phyloP scores from a whole-genome alignment of 2,113 vertebrate genomes.

The Vombatus ursinus region DNA sequence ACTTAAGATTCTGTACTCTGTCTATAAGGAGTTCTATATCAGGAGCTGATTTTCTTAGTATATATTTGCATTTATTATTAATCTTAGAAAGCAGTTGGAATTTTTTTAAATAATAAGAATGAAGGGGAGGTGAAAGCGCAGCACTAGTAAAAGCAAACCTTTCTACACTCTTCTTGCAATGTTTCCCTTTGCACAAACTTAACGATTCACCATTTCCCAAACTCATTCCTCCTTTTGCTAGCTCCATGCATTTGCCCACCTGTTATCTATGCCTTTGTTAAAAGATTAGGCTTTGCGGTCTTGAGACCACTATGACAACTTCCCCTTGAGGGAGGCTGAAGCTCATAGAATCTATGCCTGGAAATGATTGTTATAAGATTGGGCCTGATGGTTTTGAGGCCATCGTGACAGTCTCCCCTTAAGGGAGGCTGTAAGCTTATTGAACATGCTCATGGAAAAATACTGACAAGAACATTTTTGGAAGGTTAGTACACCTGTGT shows the following conservation, averaged over 20 bases:
- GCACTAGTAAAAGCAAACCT: neutral
- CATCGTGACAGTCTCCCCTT: neutral
- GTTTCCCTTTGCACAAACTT: neutral
- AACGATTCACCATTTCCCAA: neutral
- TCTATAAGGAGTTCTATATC: slow-evolving; percentile 26
- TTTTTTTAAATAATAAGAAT: slow-evolving; percentile 41
- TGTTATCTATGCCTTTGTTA: neutral
- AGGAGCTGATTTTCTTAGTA: slow-evolving; percentile 26
- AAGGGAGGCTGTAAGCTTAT: neutral
- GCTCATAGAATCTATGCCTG: neutral
- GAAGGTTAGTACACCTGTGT: neutral
- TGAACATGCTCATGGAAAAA: neutral
- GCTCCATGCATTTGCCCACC: neutral
- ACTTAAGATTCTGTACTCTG: slow-evolving; percentile 23
- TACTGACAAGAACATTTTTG: neutral
- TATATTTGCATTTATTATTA: slow-evolving; percentile 6
- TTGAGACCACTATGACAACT: neutral
- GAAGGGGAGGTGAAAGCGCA: slow-evolving; percentile 30
- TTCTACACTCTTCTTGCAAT: neutral
- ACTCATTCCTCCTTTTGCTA: neutral
- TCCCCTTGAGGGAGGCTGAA: neutral
- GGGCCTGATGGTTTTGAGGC: neutral
- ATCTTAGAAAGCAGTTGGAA: neutral
- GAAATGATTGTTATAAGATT: neutral
- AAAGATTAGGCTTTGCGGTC: neutral